These are phyloP conservation scores for Chloroceryle aenea DNA, from an alignment of 2,113 vertebrate species.

Conservation along the genomic window DNA sequence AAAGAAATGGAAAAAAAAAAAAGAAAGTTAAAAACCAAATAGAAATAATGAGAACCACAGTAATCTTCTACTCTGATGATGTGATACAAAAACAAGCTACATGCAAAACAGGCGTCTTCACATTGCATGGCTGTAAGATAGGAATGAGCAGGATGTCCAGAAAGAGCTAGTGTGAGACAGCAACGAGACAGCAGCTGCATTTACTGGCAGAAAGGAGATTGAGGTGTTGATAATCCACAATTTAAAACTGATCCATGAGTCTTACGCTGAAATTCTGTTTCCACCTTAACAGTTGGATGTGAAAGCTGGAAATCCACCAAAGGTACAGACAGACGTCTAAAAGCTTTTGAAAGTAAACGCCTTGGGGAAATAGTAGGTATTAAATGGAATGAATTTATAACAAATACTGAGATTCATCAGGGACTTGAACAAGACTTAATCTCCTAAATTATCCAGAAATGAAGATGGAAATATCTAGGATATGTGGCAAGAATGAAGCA, in stretches of 20 bases:
- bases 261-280: constrained; percentile 34
- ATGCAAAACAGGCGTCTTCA: background rate
- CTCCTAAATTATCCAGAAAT: constrained; percentile 67
- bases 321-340: constrained; percentile 34
- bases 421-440: constrained; percentile 64
- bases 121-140: background rate
- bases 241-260: background rate
- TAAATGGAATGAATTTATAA: constrained; percentile 66
- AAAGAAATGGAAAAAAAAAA: background rate
- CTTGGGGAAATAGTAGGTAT: constrained; percentile 44
- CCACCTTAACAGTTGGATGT: constrained; percentile 51
- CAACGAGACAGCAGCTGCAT: background rate
- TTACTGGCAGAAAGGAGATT: background rate
- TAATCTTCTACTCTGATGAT: background rate
- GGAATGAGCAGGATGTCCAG: background rate
- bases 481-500: constrained; percentile 50
- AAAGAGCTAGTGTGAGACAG: background rate
- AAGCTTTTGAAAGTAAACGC: constrained; percentile 62
- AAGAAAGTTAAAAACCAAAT: background rate
- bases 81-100: background rate
- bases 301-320: constrained; percentile 57
- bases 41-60: background rate
- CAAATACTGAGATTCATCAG: constrained; percentile 36
- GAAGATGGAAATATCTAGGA: constrained; percentile 62
- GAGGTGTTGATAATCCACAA: background rate